Conservation (phyloP, 2,888 invertebrate genomes). For the Athalia rosae region DNA sequence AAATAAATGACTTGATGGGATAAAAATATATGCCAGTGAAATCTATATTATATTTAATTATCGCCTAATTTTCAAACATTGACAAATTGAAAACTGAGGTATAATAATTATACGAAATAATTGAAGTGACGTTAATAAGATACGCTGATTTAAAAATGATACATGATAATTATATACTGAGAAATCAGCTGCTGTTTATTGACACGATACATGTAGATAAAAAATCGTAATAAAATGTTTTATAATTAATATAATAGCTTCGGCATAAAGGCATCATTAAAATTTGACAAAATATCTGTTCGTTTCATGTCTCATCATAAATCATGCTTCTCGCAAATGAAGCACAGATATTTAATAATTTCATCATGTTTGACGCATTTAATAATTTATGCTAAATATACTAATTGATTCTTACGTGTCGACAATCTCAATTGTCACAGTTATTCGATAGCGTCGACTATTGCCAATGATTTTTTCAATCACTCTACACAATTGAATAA, state of each 20-base stretch:
- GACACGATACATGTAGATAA: conserved; percentile 20
- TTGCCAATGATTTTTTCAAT: neutral
- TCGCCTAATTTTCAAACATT: neutral
- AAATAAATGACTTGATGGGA: neutral
- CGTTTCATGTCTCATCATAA: conserved; percentile 4
- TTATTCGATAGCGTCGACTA: neutral
- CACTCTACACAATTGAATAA: too few relatives aligned
- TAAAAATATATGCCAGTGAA: conserved; percentile 11
- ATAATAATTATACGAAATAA: neutral
- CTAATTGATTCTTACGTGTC: too few relatives aligned
- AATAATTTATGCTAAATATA: too few relatives aligned
- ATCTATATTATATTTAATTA: conserved; percentile 14
- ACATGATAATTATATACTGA: conserved; percentile 4
- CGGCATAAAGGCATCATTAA: neutral
- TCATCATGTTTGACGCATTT: neutral
- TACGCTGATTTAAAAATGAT: conserved; percentile 11
- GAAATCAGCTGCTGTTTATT: conserved; percentile 5
- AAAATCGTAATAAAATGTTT: conserved; percentile 25
- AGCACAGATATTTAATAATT: conserved; percentile 26
- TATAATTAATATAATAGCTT: conserved; percentile 31
- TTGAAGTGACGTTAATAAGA: conserved; percentile 8
- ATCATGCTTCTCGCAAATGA: conserved; percentile 19
- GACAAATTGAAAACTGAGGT: neutral
- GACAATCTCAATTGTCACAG: neutral
- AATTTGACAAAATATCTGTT: conserved; percentile 18